phyloP scores from a whole-genome alignment of 1,140 invertebrate genomes.

The Bombus ignitus region DNA sequence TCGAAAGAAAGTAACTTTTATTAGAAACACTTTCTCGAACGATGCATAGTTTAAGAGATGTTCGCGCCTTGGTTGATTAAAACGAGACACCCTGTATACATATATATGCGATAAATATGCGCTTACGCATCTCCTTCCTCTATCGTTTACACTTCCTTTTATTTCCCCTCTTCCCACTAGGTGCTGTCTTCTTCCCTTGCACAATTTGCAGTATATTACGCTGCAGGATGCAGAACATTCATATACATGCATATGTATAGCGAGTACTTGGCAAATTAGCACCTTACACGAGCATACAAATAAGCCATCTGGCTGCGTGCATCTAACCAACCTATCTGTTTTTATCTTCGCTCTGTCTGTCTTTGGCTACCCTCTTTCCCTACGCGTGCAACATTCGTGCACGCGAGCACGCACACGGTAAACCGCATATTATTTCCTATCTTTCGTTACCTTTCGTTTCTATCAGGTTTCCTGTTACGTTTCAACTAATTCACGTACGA shows the following conservation, averaged over 20 bases:
- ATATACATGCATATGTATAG: slow-evolving; percentile 28
- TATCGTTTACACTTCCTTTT: slow-evolving; percentile 4
- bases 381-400: not conserved
- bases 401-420: not conserved
- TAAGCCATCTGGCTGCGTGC: slow-evolving; percentile 51
- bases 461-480: not conserved
- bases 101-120: slow-evolving; percentile 8
- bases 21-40: too few relatives aligned
- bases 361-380: too few relatives aligned
- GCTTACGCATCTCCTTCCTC: not conserved
- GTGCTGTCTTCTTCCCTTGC: not conserved
- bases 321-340: slow-evolving; percentile 30
- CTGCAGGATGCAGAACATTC: slow-evolving; percentile 22
- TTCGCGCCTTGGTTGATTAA: too few relatives aligned
- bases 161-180: not conserved
- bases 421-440: too few relatives aligned
- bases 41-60: too few relatives aligned
- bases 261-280: slow-evolving; percentile 69
- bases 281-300: slow-evolving; percentile 68
- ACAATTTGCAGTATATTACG: slow-evolving; percentile 30
- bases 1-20: too few relatives aligned
- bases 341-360: not conserved
- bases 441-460: not conserved
- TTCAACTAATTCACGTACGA: not conserved
- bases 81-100: not conserved